Evolutionary conservation across 2,113 vertebrate species (phyloP), one percentile per base, ranked within the genome.

Genomic region (Crotalus viridis): DNA sequence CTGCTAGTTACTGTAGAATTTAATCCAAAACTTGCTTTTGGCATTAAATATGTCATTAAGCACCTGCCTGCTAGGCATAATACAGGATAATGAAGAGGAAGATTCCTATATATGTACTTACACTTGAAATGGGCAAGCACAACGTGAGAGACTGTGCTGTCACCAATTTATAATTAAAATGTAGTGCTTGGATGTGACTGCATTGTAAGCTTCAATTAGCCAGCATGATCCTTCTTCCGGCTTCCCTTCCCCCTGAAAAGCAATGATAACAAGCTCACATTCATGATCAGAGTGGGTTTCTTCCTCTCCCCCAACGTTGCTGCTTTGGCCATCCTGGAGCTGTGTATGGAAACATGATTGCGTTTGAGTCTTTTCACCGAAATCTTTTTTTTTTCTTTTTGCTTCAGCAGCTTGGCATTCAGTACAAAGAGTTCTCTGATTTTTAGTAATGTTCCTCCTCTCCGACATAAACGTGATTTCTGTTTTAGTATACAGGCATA

Each of bases 381-480:
- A 96, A 96, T 96, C 97, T 95, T 96, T 98, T 97, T 96, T 39
- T 97, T 95, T 94, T 96, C 97, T 95, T 94, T 96, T 97, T 95
- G 96, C 97, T 97, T 97, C 97, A 97, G 97, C 96, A 96, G 95
- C 97, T 97, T 98, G 98, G 98, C 98, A 96, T 97, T 97, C 98
- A 95, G 55, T 96, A 98, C 98, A 98, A 98, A 98, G 97, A 96
- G 96, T 96, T 64, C 97, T 98, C 97, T 98, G 97, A 98, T 97
- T 97, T 97, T 97, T 96, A 95, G 96, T 96, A 97, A 97, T 97
- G 97, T 97, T 97, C 97, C 94, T 93, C 97, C 97, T 97, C 96
- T 98, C 97, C 96, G 96, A 97, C 97, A 97, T 97, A 97, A 97
- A 98, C 97, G 97, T 97, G 96, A 97, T 97, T 98, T 98, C 97